Conservation (phyloP, 1,140 invertebrate genomes). For the Aphelenchoides fujianensis region DNA sequence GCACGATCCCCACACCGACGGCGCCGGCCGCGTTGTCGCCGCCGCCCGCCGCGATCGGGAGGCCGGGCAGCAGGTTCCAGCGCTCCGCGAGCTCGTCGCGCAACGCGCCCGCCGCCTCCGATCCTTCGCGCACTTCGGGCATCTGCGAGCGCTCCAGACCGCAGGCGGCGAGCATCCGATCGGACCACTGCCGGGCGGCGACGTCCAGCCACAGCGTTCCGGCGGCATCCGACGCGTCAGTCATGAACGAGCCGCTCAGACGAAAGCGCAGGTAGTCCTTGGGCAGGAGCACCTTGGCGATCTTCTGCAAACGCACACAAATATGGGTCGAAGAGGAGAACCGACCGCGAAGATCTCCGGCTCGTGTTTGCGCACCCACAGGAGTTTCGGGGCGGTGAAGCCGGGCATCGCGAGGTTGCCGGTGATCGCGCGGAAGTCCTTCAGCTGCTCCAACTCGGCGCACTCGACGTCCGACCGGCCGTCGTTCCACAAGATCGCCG, state of each 20-base stretch:
- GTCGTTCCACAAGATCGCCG: slow-evolving; percentile 37
- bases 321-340: not conserved
- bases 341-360: slow-evolving; percentile 31
- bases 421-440: slow-evolving; percentile 25
- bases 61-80: slow-evolving; percentile 9
- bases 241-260: slow-evolving; percentile 24
- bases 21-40: slow-evolving; percentile 34
- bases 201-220: slow-evolving; percentile 32
- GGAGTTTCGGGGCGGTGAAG: slow-evolving; percentile 34
- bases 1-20: slow-evolving; percentile 25
- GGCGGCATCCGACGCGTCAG: slow-evolving; percentile 29
- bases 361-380: slow-evolving; percentile 28
- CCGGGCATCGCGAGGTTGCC: slow-evolving; percentile 32
- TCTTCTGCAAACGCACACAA: slow-evolving; percentile 18
- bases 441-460: slow-evolving; percentile 20
- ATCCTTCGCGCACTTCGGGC: slow-evolving; percentile 25
- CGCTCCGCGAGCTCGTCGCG: slow-evolving; percentile 7
- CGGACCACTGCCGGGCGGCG: slow-evolving; percentile 21
- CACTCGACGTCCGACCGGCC: slow-evolving; percentile 19
- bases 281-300: slow-evolving; percentile 26
- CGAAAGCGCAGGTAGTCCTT: slow-evolving; percentile 33
- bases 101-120: slow-evolving; percentile 8
- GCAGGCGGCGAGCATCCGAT: slow-evolving; percentile 2
- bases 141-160: slow-evolving; percentile 19
- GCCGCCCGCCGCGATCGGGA: slow-evolving; percentile 26